phyloP scores from a whole-genome alignment of 2,797 vertebrate genomes.

The Euphonia xanthogaster region DNA sequence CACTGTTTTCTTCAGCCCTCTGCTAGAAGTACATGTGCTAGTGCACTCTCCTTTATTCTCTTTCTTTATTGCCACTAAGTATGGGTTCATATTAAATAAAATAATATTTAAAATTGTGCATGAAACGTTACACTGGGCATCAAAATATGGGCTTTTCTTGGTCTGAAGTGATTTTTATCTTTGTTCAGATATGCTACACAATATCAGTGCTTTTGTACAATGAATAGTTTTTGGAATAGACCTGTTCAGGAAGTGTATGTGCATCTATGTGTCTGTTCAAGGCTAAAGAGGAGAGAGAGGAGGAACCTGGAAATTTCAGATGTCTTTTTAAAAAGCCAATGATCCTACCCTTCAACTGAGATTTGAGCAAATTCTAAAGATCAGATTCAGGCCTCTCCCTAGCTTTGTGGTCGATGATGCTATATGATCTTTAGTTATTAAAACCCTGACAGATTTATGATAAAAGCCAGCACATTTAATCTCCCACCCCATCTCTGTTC shows the following conservation, averaged over 20 bases:
- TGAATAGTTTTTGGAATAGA: neutral
- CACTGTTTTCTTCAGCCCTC: neutral
- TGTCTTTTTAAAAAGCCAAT: neutral
- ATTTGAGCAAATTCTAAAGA: neutral
- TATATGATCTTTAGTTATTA: neutral
- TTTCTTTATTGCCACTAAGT: neutral
- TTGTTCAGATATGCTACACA: neutral
- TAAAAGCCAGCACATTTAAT: neutral
- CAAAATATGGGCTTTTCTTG: neutral
- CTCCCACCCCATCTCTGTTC: neutral
- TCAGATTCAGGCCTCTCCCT: neutral
- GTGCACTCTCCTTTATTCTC: neutral
- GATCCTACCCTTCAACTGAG: neutral
- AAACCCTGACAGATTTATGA: neutral
- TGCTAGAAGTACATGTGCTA: neutral
- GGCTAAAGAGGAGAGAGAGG: neutral
- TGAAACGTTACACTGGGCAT: neutral
- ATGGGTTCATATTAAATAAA: neutral
- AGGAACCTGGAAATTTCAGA: neutral
- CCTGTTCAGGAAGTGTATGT: neutral
- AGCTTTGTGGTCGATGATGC: neutral
- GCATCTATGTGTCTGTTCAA: neutral
- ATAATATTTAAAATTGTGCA: neutral
- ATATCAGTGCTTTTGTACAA: neutral
- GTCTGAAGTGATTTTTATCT: neutral